These are phyloP conservation scores for Phocides pigmalion DNA, from an alignment of 1,140 invertebrate species.

Conservation along the genomic window DNA sequence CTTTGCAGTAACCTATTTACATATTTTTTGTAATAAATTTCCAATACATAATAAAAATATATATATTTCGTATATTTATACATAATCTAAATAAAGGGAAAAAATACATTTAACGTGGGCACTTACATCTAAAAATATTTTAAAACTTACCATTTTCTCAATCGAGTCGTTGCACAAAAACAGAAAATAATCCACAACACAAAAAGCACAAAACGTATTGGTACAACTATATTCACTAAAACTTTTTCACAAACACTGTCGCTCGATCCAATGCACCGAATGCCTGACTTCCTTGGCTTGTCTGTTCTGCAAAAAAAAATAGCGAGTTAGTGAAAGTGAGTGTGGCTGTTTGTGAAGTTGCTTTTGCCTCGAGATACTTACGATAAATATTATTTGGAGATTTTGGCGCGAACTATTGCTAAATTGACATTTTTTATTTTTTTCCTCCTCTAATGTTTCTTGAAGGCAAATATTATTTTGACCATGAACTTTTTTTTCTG, in stretches of 20 bases:
- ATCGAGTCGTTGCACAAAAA: not conserved
- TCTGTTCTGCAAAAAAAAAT: conserved; percentile 54
- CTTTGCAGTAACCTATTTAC: no score
- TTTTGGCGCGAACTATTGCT: conserved; percentile 30
- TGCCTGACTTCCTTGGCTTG: conserved; percentile 45
- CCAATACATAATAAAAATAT: no score
- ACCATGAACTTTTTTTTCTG: no score
- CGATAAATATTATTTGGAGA: conserved; percentile 14
- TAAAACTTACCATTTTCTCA: conserved; percentile 25
- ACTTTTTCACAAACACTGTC: conserved; percentile 30
- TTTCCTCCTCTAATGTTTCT: no score
- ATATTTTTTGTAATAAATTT: no score
- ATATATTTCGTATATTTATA: no score
- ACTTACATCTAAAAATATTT: not conserved
- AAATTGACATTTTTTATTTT: conserved; percentile 4
- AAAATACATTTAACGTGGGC: no score
- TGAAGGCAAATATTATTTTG: no score
- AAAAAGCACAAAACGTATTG: conserved; percentile 18
- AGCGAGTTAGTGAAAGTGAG: conserved; percentile 56
- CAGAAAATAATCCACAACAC: conserved; percentile 26
- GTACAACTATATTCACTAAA: conserved; percentile 28
- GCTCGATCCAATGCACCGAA: conserved; percentile 32
- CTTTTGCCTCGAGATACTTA: conserved; percentile 42
- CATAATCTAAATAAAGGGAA: no score
- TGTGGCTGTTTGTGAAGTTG: conserved; percentile 43